Evolutionary conservation across 2,797 vertebrate genomes (phyloP).

Genomic region (Pantherophis vulpinus): DNA sequence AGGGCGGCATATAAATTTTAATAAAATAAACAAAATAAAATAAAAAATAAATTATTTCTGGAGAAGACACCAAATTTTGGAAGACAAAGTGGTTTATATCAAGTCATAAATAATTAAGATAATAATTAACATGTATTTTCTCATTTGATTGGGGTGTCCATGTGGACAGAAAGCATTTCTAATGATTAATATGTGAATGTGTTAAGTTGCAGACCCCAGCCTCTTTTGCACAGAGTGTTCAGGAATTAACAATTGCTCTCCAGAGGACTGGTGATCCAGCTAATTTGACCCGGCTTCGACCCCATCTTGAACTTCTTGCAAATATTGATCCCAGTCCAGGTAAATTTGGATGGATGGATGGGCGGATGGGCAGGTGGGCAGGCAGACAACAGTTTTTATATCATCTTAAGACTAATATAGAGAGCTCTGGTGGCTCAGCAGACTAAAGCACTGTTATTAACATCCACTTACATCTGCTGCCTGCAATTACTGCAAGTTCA

Average conservation of each 20-base stretch:
- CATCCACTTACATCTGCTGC: too few relatives aligned
- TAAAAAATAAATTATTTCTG: not conserved
- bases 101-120: conserved; percentile 16
- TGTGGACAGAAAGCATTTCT: conserved; percentile 19
- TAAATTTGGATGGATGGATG: conserved; percentile 56
- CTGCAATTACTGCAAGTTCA: too few relatives aligned
- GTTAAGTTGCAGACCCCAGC: conserved; percentile 97
- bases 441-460: too few relatives aligned
- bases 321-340: conserved; percentile 99
- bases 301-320: conserved; percentile 93
- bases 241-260: conserved; percentile 97
- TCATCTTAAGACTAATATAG: not conserved
- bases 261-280: conserved; percentile 99
- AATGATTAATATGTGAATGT: conserved; percentile 62
- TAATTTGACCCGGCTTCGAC: conserved; percentile 94
- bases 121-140: conserved; percentile 10
- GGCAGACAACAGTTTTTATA: not conserved
- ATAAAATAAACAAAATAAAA: too few relatives aligned
- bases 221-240: conserved; percentile 98
- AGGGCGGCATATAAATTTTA: too few relatives aligned
- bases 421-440: too few relatives aligned
- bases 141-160: not conserved
- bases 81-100: not conserved
- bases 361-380: not conserved
- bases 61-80: not conserved